These are phyloP conservation scores for Crocidura indochinensis DNA, from an alignment of 2,797 vertebrate genomes.

Conservation along the genomic window DNA sequence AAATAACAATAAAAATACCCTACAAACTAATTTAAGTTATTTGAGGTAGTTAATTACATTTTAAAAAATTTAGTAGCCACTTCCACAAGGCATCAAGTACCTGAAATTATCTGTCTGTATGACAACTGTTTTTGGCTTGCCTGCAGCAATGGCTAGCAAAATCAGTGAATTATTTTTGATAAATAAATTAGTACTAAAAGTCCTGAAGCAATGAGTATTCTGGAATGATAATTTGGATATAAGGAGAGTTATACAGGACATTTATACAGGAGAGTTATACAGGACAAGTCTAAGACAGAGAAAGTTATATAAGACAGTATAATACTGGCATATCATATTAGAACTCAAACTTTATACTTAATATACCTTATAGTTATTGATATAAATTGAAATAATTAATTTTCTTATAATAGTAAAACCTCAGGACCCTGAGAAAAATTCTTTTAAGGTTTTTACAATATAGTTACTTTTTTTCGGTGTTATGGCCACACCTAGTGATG, in stretches of 20 bases:
- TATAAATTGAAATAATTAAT: neutral
- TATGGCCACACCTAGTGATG: too few species aligned
- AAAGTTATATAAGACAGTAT: neutral
- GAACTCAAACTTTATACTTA: neutral
- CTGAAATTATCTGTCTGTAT: too few species aligned
- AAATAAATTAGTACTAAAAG: constrained; percentile 16
- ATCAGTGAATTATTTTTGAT: too few species aligned
- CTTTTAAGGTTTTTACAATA: neutral
- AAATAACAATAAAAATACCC: too few species aligned
- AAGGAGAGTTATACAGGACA: too few species aligned
- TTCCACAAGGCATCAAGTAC: too few species aligned
- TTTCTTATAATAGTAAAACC: neutral
- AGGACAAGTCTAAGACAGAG: neutral
- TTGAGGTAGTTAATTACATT: too few species aligned
- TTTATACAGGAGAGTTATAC: neutral
- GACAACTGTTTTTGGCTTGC: too few species aligned
- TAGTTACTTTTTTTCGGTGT: too few species aligned
- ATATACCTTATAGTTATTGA: neutral
- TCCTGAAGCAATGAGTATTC: neutral
- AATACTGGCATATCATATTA: constrained; percentile 1
- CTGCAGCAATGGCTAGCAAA: too few species aligned
- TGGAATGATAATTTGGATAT: neutral
- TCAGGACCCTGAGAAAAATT: neutral
- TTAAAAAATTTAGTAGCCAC: too few species aligned
- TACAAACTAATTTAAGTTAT: too few species aligned